phyloP scores from a whole-genome alignment of 1,140 invertebrate genomes.

The Probaryconus sp. region DNA sequence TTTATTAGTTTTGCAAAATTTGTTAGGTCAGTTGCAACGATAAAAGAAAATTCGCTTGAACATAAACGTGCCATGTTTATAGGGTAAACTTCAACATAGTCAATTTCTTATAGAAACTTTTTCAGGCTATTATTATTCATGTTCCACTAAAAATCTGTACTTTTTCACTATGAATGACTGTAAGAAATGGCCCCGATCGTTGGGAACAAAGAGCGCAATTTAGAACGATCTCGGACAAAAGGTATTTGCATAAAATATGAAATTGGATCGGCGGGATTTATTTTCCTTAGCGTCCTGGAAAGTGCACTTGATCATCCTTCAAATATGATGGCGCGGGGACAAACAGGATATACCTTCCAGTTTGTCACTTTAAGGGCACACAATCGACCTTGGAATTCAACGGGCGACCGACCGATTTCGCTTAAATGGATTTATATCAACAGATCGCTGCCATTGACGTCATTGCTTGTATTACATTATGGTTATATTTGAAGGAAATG shows the following conservation, averaged over 20 bases:
- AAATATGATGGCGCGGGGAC: no score
- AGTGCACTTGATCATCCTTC: constrained; percentile 14
- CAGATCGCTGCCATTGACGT: constrained; percentile 4
- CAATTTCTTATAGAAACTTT: no score
- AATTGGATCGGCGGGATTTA: constrained; percentile 11
- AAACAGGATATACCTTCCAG: constrained; percentile 26
- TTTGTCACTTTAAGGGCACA: constrained; percentile 4
- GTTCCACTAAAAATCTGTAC: no score
- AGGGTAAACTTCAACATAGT: no score
- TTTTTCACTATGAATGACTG: no score
- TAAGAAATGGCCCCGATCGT: no score
- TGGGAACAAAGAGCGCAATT: constrained; percentile 10
- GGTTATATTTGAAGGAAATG: constrained; percentile 23
- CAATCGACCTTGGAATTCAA: constrained; percentile 19
- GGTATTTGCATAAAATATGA: constrained; percentile 4
- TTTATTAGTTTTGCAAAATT: no score
- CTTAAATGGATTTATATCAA: neutral
- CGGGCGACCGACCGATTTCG: constrained; percentile 13
- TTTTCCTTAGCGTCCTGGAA: constrained; percentile 5
- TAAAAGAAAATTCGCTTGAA: no score
- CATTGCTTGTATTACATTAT: constrained; percentile 9
- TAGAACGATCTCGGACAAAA: constrained; percentile 16
- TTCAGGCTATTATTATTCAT: no score
- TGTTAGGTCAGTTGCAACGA: no score
- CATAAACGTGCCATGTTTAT: no score